Evolutionary conservation across 2,797 vertebrate species (phyloP).

Genomic region (Protosalanx chinensis): DNA sequence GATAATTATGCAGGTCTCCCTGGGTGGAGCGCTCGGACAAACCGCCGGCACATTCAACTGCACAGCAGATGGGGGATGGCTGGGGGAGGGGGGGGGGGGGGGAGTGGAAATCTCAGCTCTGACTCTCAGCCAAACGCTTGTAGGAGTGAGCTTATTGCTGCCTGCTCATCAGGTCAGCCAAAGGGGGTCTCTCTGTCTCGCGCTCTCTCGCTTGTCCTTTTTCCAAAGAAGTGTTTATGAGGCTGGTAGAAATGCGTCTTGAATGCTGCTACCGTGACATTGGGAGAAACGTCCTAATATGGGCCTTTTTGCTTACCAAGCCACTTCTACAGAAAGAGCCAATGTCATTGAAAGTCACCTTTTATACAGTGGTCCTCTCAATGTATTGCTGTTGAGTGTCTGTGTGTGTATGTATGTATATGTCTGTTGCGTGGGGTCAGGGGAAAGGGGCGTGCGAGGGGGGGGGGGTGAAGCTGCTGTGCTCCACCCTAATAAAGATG

Average conservation of each 20-base stretch:
- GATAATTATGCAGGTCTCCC: slow-evolving; percentile 37
- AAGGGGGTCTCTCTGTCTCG: neutral
- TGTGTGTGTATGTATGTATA: neutral
- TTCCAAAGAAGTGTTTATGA: neutral
- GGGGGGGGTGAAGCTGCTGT: slow-evolving; percentile 41
- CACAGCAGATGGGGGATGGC: slow-evolving; percentile 29
- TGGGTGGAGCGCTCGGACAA: slow-evolving; percentile 19
- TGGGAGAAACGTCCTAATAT: neutral
- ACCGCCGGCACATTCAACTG: slow-evolving; percentile 38
- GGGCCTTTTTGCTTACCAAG: no score
- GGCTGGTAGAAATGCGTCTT: neutral
- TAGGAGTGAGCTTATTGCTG: slow-evolving; percentile 41
- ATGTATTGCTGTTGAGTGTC: slow-evolving; percentile 56
- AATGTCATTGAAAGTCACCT: slow-evolving; percentile 8
- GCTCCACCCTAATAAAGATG: slow-evolving; percentile 67
- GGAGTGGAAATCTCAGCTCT: slow-evolving; percentile 15
- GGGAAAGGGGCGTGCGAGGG: neutral
- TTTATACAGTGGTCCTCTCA: slow-evolving; percentile 14
- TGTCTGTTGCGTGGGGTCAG: no score
- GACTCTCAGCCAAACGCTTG: slow-evolving; percentile 46
- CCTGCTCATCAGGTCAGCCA: slow-evolving; percentile 46
- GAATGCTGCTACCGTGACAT: neutral
- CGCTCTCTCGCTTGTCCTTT: neutral
- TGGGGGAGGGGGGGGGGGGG: neutral
- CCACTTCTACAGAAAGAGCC: slow-evolving; percentile 23